Base-by-base conservation (phyloP, 1,140 invertebrate species). In the Drosophila navojoa region DNA sequence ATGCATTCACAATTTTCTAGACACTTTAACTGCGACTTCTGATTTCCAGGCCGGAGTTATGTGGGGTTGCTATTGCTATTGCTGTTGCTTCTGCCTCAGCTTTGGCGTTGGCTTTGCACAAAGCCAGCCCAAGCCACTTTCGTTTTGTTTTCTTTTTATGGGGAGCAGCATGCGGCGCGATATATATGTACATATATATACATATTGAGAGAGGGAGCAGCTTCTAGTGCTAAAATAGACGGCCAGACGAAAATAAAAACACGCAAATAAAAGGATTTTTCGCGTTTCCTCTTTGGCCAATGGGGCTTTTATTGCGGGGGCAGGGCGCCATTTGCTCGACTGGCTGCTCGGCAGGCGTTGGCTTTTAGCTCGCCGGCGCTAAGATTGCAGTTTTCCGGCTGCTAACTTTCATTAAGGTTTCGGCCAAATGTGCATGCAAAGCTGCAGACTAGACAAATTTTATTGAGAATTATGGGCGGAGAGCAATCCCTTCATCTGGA, bases 1-100 rank as follows among this genome's bases (percentile, higher is more conserved):
- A 89, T 89, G 79, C 84, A 89, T 84, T 81, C 80, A 80, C 85
- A 89, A 89, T 89, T 89, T 89, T 81, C 85, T 89, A 90, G 84
- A 89, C 84, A 89, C 79, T 89, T 89, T 89, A 82, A 82, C 77
- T 64, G 74, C 80, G 77, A 84, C 85, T 89, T 80, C 73, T 89
- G 84, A 89, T 89, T 89, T 90, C 62, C 71, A 75, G 70, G 64
- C 70, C 53, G 55, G 32, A 75, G 61, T 71, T 77, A 57, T 69
- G 61, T 47, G 22, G 27, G 49, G 49, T 55, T 63, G 62, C 60
- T 78, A 0, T 29, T 4, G 27, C 27, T 29, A 3, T 5, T 22
- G 19, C 19, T 22, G 19, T 22, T 22, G 19, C 19, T 3, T 22
- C 3, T 22, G 19, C 19, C 19, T 22, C 19, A 22, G 19, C 19